A percentile compares a stretch with the other conserved stretches of the same genome.
These are phyloP conservation scores for Epinephelus awoara DNA, from an alignment of 2,797 vertebrate species.

Conservation along the genomic window DNA sequence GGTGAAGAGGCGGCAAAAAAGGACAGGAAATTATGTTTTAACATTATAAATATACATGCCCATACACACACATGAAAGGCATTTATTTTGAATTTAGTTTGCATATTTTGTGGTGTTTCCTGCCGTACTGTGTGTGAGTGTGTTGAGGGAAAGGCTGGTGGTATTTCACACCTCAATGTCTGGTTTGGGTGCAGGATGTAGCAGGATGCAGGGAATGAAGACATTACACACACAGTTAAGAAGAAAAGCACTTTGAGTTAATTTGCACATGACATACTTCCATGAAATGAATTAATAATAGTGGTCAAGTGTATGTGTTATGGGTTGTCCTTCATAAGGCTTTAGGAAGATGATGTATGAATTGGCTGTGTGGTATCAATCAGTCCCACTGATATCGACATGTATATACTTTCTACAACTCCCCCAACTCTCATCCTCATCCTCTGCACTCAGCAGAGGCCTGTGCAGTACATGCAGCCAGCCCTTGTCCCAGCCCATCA, in stretches of 20 bases:
- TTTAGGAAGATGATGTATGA: background rate
- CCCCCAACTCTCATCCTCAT: background rate
- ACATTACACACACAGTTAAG: too few relatives aligned
- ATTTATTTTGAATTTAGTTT: slow-evolving; percentile 37
- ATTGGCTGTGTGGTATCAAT: background rate
- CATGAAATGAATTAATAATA: slow-evolving; percentile 7
- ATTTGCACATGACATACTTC: slow-evolving; percentile 1
- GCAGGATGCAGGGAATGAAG: background rate
- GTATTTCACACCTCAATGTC: slow-evolving; percentile 56
- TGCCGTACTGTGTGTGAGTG: slow-evolving; percentile 34
- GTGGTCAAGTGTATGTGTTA: background rate
- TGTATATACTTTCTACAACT: background rate
- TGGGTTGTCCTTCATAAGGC: background rate
- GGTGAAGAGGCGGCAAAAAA: slow-evolving; percentile 62
- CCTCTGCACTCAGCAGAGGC: slow-evolving; percentile 15
- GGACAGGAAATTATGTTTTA: slow-evolving; percentile 75
- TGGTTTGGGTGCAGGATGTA: background rate
- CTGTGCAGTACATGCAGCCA: slow-evolving; percentile 21
- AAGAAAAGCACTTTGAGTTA: slow-evolving; percentile 3
- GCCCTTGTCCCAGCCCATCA: slow-evolving; percentile 29
- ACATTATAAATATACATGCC: slow-evolving; percentile 76
- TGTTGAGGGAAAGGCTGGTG: slow-evolving; percentile 44
- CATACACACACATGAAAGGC: slow-evolving; percentile 19
- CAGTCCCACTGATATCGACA: background rate
- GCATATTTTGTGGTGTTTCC: slow-evolving; percentile 66